Evolutionary conservation across 2,888 invertebrate genomes (phyloP), one percentile per base, ranked within the genome.

Genomic region (Salpingus planirostris): DNA sequence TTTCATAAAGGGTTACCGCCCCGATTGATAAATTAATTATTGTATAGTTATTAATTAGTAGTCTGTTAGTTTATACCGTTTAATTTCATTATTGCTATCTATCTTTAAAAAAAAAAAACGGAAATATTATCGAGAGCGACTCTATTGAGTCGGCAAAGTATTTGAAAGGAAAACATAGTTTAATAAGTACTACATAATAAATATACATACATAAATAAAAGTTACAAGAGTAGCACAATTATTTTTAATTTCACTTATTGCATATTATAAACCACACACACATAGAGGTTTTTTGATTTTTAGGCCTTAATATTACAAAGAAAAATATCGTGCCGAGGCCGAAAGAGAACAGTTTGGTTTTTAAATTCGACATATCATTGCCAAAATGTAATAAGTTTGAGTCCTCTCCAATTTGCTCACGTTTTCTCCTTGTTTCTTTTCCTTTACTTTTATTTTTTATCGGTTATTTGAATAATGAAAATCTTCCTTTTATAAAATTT

Each of bases 151-250:
- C 47, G 36, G 39, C 32, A 41, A 45, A 54, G 50, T 57, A 57
- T 59, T 62, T 57, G 50, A 59, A 21, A 31, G 15, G 28, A 31
- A 33, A 23, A n/a, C n/a, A n/a, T n/a, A n/a, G n/a, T n/a, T n/a
- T n/a, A n/a, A n/a, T n/a, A n/a, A n/a, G n/a, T n/a, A n/a, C n/a
- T n/a, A n/a, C n/a, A n/a, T n/a, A n/a, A n/a, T n/a, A n/a, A n/a
- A n/a, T n/a, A n/a, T n/a, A n/a, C n/a, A n/a, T n/a, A n/a, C n/a
- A n/a, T n/a, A n/a, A n/a, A 11, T 23, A 24, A 59, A 59, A 56
- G 48, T 53, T 56, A n/a, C 52, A 59, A 54, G 54, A 56, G 52
- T 61, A 65, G 65, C 65, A 65, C 64, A 64, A 65, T 62, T 57
- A 57, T 58, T 59, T 59, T 60, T 59, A 57, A 60, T 57, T 60